Base-by-base conservation (phyloP, 2,797 vertebrate species). In the Perodicticus potto region DNA sequence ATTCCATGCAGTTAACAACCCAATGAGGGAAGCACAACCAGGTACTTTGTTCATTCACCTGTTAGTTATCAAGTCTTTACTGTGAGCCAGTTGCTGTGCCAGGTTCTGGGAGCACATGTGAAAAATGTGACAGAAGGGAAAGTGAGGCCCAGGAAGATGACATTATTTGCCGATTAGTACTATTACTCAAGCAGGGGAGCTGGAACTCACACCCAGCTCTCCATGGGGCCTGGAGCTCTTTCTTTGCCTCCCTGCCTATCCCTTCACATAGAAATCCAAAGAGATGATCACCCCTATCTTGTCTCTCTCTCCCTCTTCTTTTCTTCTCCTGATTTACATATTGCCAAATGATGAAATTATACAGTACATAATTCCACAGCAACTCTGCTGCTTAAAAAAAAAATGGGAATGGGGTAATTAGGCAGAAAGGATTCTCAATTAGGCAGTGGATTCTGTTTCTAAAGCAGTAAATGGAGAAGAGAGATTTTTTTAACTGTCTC, bases 261-360 rank as follows among this genome's bases (percentile, higher is more conserved):
- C 73, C 37, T 37, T 84, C 87, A 57, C 9, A 37, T 4, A 86
- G 80, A 85, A 77, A 92, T 72, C 85, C 61, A 27, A 61, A 92
- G 53, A 11, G 25, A 59, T 29, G 29, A 86, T 90, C 59, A 69
- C 20, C 17, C 69, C 23, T 95, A 45, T 78, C 8, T 20, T n/a
- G 13, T 37, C 9, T 22, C 53, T 91, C 72, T 94, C 43, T 95
- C 83, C 59, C 59, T 90, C 74, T 90, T 96, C 93, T 82, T 97
- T 97, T 96, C 94, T 97, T 95, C 94, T 94, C 45, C 85, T 72
- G 34, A 97, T 98, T 97, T 97, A 94, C 96, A 97, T 97, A 97
- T 95, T 83, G 77, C 97, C 96, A 98, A 98, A 98, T 98, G 97
- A 96, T 97, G 92, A 98, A 96, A 98, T 98, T 97, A 98, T 97